Evolutionary conservation across 2,797 vertebrate genomes (phyloP).

Genomic region (Chaunax sp.): DNA sequence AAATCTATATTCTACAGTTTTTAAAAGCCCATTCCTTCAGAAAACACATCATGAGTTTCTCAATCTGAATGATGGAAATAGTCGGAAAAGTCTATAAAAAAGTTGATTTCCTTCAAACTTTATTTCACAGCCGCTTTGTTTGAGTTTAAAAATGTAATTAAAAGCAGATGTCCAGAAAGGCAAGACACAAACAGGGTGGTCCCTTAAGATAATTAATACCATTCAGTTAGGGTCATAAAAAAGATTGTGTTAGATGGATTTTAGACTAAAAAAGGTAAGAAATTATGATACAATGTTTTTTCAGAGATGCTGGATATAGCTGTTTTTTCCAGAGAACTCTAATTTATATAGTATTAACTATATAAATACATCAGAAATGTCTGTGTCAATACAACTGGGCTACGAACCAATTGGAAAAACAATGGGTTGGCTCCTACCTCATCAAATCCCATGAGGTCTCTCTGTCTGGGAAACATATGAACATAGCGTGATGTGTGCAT

Average conservation of each 20-base stretch:
- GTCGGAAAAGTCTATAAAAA: neutral
- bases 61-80: neutral
- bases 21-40: neutral
- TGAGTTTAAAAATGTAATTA: neutral
- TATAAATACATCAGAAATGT: no score
- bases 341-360: no score
- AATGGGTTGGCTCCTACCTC: slow-evolving; percentile 82
- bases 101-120: neutral
- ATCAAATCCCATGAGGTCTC: slow-evolving; percentile 93
- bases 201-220: neutral
- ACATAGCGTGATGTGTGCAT: slow-evolving; percentile 89
- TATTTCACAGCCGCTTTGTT: neutral
- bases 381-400: no score
- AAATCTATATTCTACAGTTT: neutral
- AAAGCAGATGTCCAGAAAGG: slow-evolving; percentile 2
- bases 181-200: neutral
- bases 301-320: no score
- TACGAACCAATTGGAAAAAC: no score
- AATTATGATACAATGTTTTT: no score
- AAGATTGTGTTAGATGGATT: no score
- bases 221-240: no score
- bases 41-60: neutral
- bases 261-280: neutral
- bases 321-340: no score
- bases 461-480: slow-evolving; percentile 84